These are phyloP conservation scores for Elaeidobius kamerunicus DNA, from an alignment of 2,888 invertebrate species.

Conservation along the genomic window DNA sequence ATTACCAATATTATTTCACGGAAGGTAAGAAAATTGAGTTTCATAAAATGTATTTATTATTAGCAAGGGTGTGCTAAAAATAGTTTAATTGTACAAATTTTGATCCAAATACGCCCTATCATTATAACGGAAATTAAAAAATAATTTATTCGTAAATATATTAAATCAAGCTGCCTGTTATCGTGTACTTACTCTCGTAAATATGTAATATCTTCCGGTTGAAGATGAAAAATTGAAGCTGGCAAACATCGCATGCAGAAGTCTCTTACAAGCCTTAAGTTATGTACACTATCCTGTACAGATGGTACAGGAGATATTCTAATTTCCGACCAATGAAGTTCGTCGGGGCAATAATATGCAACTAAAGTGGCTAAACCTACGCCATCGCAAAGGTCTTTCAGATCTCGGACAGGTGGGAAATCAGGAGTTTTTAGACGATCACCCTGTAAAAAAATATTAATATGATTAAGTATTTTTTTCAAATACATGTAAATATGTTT, in stretches of 20 bases:
- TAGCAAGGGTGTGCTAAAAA: too few relatives aligned
- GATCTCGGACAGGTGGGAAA: constrained; percentile 71
- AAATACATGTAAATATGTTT: background rate
- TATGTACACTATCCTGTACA: constrained; percentile 87
- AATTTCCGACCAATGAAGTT: constrained; percentile 69
- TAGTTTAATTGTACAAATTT: too few relatives aligned
- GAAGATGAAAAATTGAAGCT: constrained; percentile 87
- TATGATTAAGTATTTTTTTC: background rate
- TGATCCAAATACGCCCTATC: background rate
- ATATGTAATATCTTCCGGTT: constrained; percentile 93
- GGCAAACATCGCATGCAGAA: constrained; percentile 85
- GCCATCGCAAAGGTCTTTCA: constrained; percentile 89
- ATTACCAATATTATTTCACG: too few relatives aligned
- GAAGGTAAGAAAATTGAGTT: too few relatives aligned
- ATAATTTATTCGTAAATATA: background rate
- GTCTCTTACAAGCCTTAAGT: constrained; percentile 81
- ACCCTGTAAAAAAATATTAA: constrained; percentile 20
- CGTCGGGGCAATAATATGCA: constrained; percentile 86
- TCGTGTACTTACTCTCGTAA: constrained; percentile 74
- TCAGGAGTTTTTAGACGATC: constrained; percentile 46
- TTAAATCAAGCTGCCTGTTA: too few relatives aligned
- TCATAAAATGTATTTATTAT: too few relatives aligned
- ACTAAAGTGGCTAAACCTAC: constrained; percentile 83
- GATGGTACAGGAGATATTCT: constrained; percentile 64
- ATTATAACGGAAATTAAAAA: too few relatives aligned